These are phyloP conservation scores for Coelopa frigida DNA, from an alignment of 1,140 invertebrate species.

Conservation along the genomic window DNA sequence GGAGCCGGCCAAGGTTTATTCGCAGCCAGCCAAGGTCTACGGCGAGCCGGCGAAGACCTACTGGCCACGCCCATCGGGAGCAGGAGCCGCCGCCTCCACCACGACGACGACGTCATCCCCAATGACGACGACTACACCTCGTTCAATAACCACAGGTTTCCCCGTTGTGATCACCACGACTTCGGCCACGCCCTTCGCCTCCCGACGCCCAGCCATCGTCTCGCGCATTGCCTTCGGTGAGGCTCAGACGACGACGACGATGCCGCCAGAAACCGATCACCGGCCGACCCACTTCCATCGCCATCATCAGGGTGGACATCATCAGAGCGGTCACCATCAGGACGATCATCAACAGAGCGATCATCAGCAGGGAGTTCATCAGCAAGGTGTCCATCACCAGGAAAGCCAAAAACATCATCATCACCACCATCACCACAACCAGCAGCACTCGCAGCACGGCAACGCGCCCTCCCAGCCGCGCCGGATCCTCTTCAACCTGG, in stretches of 20 bases:
- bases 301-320: constrained; percentile 8
- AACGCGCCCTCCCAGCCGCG: constrained; percentile 23
- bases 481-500: constrained; percentile 44
- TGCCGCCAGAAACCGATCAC: constrained; percentile 17
- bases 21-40: constrained; percentile 48
- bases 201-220: constrained; percentile 43
- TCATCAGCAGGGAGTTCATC: constrained; percentile 9
- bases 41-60: constrained; percentile 49
- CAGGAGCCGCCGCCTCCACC: constrained; percentile 4
- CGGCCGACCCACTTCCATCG: constrained; percentile 5
- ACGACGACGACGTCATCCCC: constrained; percentile 6
- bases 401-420: constrained; percentile 26
- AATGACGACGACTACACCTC: constrained; percentile 6
- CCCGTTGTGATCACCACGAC: constrained; percentile 2
- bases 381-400: constrained; percentile 11
- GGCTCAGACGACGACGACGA: constrained; percentile 36
- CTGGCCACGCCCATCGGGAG: constrained; percentile 34
- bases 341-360: constrained; percentile 19
- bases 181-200: constrained; percentile 14
- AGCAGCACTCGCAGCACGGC: constrained; percentile 9
- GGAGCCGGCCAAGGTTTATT: constrained; percentile 52
- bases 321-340: constrained; percentile 17
- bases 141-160: constrained; percentile 1
- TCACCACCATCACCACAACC: constrained; percentile 21
- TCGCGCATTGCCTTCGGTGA: constrained; percentile 41